A percentile compares a stretch with the other conserved stretches of the same genome.
These are phyloP conservation scores for Mythimna vitellina DNA, from an alignment of 2,888 invertebrate species.

Conservation along the genomic window DNA sequence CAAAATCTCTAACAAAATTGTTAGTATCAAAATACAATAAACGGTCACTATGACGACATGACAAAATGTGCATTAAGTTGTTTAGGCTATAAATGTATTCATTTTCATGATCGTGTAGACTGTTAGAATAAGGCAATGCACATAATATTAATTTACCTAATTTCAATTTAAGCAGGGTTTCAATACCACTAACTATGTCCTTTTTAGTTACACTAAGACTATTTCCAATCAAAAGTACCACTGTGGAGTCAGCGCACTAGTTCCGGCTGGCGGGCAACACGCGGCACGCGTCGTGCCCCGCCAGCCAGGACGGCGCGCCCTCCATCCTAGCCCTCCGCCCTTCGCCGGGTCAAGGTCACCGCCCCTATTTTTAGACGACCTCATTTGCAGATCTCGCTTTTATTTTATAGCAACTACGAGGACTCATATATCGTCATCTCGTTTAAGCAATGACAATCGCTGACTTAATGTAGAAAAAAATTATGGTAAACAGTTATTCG, in stretches of 20 bases:
- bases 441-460: not conserved
- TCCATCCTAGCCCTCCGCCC: conserved; percentile 9
- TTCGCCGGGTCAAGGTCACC: conserved; percentile 40
- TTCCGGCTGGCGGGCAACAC: not conserved
- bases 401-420: conserved; percentile 8
- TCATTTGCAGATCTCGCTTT: conserved; percentile 24
- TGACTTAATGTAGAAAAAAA: not conserved
- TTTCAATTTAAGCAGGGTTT: no score
- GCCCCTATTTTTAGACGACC: conserved; percentile 29
- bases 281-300: not conserved
- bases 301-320: conserved; percentile 7
- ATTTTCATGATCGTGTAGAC: no score
- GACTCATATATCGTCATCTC: not conserved
- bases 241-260: not conserved
- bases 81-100: no score
- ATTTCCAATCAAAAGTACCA: no score
- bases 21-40: no score
- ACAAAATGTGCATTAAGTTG: no score
- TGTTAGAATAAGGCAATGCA: no score
- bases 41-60: no score
- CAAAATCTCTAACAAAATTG: no score
- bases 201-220: no score
- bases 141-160: no score
- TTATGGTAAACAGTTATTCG: not conserved
- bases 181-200: no score